Base-by-base conservation (phyloP, 2,888 invertebrate species). In the Euplagia quadripunctaria region DNA sequence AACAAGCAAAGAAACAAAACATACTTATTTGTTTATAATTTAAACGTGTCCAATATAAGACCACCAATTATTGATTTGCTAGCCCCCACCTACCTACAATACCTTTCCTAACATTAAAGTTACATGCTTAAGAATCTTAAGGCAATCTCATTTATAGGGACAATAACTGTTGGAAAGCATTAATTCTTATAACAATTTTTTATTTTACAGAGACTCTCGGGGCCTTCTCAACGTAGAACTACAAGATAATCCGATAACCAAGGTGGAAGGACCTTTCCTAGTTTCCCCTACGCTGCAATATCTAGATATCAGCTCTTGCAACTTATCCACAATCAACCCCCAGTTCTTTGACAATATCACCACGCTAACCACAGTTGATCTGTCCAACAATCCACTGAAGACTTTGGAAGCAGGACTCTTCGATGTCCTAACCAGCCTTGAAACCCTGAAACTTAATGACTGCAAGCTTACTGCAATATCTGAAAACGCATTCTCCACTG, bases 171-270 rank as follows among this genome's bases (percentile, higher is more conserved):
- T 20, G 12, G 31, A 31, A 31, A 31, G 4, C 14, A 52, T 12
- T 52, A 51, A 67, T 41, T 41, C 11, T 12, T 12, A 51, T 42
- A 55, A 52, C n/a, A 17, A 49, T 20, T 9, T n/a, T 4, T 43
- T 63, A 63, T 61, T 73, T 91, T 94, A 77, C 96, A 97, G 97
- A 85, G 97, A 97, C 87, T 97, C 96, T 68, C 96, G 97, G 8
- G 97, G 97, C 31, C 94, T 97, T 71, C 96, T 97, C 72, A 97
- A 97, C 73, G 94, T 97, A 82, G 97, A 97, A 86, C 94, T 97
- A 8, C 97, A 97, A 88, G 96, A 97, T 84, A 97, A 97, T 87
- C 97, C 97, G 0, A 90, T 97, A 78, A 94, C 94, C 73, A 89
- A 93, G 71, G 96, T 97, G 4, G 96, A 96, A n/a, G 97, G 97